These are phyloP conservation scores for Oreochromis niloticus DNA, from an alignment of 2,113 vertebrate genomes.

Conservation along the genomic window DNA sequence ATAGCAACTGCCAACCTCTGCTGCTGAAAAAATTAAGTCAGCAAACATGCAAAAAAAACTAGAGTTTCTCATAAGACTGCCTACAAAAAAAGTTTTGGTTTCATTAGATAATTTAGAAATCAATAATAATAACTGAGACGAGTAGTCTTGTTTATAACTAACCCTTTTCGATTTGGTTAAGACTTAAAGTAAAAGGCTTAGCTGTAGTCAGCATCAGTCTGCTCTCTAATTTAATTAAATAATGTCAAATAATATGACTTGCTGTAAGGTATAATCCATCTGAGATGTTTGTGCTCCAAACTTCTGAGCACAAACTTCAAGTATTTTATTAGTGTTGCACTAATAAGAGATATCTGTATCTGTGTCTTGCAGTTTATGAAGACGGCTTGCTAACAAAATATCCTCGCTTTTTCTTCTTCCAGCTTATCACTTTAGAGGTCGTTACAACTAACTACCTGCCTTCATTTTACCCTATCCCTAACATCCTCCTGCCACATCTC, in stretches of 20 bases:
- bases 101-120: not conserved
- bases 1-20: not conserved
- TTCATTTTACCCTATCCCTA: not conserved
- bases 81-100: not conserved
- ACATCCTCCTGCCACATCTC: not conserved
- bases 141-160: not conserved
- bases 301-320: not conserved
- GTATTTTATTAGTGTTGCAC: not conserved
- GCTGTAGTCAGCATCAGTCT: not conserved
- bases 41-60: not conserved
- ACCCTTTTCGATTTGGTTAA: not conserved
- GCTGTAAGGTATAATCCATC: not conserved
- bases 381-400: not conserved
- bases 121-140: not conserved
- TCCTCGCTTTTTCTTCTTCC: not conserved
- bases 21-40: not conserved
- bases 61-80: not conserved
- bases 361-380: not conserved
- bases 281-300: not conserved
- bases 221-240: not conserved
- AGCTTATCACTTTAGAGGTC: not conserved
- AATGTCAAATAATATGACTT: not conserved
- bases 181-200: not conserved
- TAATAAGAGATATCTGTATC: not conserved
- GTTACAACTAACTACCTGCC: not conserved